These are phyloP conservation scores for Adelges cooleyi DNA, from an alignment of 1,140 invertebrate species.

Conservation along the genomic window DNA sequence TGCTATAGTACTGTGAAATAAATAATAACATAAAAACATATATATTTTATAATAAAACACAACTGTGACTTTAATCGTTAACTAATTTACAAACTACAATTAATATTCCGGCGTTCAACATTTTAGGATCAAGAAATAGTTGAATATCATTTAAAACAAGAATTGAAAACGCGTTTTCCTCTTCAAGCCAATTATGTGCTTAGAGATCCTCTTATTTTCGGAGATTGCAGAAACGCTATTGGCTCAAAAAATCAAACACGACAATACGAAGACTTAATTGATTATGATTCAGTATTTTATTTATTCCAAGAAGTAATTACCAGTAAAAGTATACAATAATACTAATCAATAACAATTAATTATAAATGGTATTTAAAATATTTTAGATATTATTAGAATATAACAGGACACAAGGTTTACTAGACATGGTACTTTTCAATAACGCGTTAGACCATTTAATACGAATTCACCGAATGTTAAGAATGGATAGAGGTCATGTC, in stretches of 20 bases:
- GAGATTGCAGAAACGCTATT: conserved; percentile 69
- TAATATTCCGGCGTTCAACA: too few relatives aligned
- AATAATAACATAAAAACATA: too few relatives aligned
- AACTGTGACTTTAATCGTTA: too few relatives aligned
- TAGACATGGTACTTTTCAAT: conserved; percentile 79
- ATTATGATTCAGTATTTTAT: conserved; percentile 72
- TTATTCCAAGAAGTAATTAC: conserved; percentile 65
- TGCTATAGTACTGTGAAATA: too few relatives aligned
- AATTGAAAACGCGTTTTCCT: conserved; percentile 31
- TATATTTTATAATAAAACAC: too few relatives aligned
- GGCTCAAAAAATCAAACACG: conserved; percentile 57
- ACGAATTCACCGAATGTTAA: conserved; percentile 64
- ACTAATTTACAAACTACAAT: too few relatives aligned
- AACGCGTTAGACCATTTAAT: conserved; percentile 81
- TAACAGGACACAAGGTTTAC: conserved; percentile 52
- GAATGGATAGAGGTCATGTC: conserved; percentile 72
- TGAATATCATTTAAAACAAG: not conserved
- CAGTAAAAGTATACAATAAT: not conserved
- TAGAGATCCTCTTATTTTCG: conserved; percentile 71
- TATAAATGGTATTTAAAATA: not conserved
- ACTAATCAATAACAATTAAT: not conserved
- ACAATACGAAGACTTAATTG: conserved; percentile 77
- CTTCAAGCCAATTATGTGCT: conserved; percentile 55
- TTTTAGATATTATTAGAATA: conserved; percentile 72
- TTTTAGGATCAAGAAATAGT: conserved; percentile 3